Conservation (phyloP, 2,888 invertebrate species). For the Drosophila rellima region DNA sequence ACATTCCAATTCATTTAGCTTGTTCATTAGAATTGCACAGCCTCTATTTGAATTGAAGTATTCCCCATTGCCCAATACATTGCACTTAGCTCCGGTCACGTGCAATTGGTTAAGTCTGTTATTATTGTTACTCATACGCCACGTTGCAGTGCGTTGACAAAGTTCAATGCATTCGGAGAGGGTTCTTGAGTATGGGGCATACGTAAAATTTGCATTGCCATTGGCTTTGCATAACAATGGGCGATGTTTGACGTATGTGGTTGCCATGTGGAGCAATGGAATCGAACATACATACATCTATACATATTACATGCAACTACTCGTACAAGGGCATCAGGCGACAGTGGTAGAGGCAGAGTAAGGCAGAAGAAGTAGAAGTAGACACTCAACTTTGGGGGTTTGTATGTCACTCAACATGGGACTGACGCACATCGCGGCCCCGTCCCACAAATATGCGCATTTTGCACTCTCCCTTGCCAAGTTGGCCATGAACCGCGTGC, state of each 20-base stretch:
- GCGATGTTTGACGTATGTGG: constrained; percentile 62
- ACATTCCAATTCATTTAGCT: constrained; percentile 11
- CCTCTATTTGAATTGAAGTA: constrained; percentile 11
- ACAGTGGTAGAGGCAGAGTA: constrained; percentile 1
- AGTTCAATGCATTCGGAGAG: constrained; percentile 73
- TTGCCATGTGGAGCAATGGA: constrained; percentile 58
- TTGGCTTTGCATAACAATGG: constrained; percentile 70
- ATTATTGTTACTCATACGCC: constrained; percentile 68
- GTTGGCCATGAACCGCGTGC: constrained; percentile 66
- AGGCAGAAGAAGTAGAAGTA: constrained; percentile 10
- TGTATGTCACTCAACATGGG: constrained; percentile 59
- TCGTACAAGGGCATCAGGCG: background rate
- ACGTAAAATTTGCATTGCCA: constrained; percentile 58
- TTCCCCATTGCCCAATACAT: constrained; percentile 14
- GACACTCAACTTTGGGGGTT: constrained; percentile 53
- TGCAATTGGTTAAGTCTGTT: constrained; percentile 37
- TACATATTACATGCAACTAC: constrained; percentile 46
- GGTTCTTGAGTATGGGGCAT: constrained; percentile 43
- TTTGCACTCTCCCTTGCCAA: constrained; percentile 62
- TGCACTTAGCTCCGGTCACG: constrained; percentile 49
- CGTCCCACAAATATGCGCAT: constrained; percentile 65
- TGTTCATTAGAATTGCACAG: constrained; percentile 18
- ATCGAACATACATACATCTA: constrained; percentile 4
- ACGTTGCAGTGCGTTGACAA: constrained; percentile 61
- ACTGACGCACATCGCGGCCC: constrained; percentile 62